Evolutionary conservation across 2,797 vertebrate genomes (phyloP), one percentile per base, ranked within the genome.

Genomic region (Tauraco hartlaubi): DNA sequence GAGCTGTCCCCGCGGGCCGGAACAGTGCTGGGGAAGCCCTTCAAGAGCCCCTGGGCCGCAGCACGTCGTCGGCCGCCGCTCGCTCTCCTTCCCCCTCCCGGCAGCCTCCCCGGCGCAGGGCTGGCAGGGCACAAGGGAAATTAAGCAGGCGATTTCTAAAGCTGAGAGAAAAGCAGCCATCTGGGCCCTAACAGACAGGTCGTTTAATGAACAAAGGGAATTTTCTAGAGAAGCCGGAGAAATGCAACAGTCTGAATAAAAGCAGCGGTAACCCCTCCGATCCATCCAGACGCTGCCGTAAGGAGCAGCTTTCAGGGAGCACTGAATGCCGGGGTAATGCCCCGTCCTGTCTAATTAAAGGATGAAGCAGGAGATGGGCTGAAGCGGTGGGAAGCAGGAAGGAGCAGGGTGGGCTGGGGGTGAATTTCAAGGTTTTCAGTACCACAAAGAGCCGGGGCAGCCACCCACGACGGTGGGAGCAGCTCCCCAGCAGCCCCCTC

Each of bases 51-150:
- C 48, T 61, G 2, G 5, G 79, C 58, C 6, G 0, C 1, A 5
- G 69, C n/a, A 14, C 0, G 1, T 43, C 15, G 26, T 26, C 26
- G 15, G n/a, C 66, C 3, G 6, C 67, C 6, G 5, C 20, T 1
- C 3, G 2, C 11, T 33, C 35, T 59, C 39, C 69, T 79, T 64
- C n/a, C 33, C 37, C 49, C 25, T 37, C 80, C 49, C 28, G 17
- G 6, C 52, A 55, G 44, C 11, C 48, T 58, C 43, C 37, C 41
- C 4, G 1, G 44, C 0, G 0, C 71, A 19, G 48, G 23, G 82
- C 74, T 96, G 91, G 67, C 79, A 67, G 46, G 63, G 62, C 81
- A 90, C 88, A 94, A 90, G 66, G 61, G 74, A 94, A 96, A 95
- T 94, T 48, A 83, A 77, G 88, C 39, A 39, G 68, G 23, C 3